These are phyloP conservation scores for Andrena bucephala DNA, from an alignment of 2,888 invertebrate species.

Conservation along the genomic window DNA sequence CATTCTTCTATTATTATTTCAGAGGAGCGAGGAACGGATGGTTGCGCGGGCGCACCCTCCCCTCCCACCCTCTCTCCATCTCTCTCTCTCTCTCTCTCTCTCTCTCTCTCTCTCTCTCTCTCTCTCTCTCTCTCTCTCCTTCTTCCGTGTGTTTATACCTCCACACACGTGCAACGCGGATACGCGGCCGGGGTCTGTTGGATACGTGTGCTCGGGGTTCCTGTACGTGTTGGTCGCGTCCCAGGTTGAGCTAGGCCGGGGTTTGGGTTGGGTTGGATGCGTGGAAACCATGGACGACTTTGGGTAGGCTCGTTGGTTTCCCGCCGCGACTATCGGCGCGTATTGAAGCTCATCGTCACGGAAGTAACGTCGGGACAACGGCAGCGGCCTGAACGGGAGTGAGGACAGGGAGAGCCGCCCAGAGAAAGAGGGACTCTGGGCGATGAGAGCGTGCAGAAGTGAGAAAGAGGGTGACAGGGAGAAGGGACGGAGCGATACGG, in stretches of 20 bases:
- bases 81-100: background rate
- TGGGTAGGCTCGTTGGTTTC: constrained; percentile 84
- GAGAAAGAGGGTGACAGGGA: constrained; percentile 21
- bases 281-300: constrained; percentile 83
- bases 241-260: constrained; percentile 73
- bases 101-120: background rate
- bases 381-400: constrained; percentile 77
- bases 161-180: constrained; percentile 28
- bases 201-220: constrained; percentile 43
- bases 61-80: background rate
- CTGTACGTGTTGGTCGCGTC: constrained; percentile 64
- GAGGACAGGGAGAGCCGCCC: constrained; percentile 67
- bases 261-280: constrained; percentile 79
- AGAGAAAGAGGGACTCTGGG: constrained; percentile 48
- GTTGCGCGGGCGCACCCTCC: constrained; percentile 64
- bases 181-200: constrained; percentile 16
- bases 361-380: constrained; percentile 85
- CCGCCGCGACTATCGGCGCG: constrained; percentile 84
- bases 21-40: constrained; percentile 74
- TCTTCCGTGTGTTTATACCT: constrained; percentile 47
- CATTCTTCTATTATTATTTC: constrained; percentile 83
- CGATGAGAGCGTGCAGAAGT: constrained; percentile 4
- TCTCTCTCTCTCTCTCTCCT: background rate
- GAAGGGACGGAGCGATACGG: constrained; percentile 60
- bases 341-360: constrained; percentile 85